Conservation (phyloP, 2,113 vertebrate species). For the Geococcyx californianus region DNA sequence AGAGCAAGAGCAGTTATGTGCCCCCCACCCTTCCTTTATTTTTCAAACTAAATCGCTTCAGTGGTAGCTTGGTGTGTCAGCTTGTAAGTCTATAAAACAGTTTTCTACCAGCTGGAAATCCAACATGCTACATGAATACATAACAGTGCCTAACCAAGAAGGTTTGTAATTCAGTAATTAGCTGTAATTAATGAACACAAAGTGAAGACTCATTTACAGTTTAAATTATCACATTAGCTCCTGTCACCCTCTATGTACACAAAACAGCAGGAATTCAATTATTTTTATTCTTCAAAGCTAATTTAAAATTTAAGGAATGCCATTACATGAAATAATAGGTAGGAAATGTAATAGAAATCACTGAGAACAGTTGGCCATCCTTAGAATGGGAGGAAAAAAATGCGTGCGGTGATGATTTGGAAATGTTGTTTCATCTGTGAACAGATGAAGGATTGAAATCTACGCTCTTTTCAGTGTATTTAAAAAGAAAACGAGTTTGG, state of each 20-base stretch:
- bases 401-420: conserved; percentile 75
- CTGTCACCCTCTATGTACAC: conserved; percentile 98
- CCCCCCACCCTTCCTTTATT: conserved; percentile 45
- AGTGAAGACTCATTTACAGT: conserved; percentile 99
- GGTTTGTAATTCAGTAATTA: conserved; percentile 97
- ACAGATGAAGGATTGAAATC: conserved; percentile 80
- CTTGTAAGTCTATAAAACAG: conserved; percentile 85
- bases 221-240: conserved; percentile 99
- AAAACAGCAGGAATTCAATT: conserved; percentile 99
- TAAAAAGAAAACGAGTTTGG: conserved; percentile 72
- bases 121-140: conserved; percentile 89
- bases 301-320: conserved; percentile 92
- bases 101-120: conserved; percentile 86
- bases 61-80: conserved; percentile 78
- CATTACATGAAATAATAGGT: conserved; percentile 90
- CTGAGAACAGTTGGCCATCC: conserved; percentile 83
- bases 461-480: conserved; percentile 76
- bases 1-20: not conserved
- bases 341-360: conserved; percentile 84
- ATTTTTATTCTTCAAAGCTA: conserved; percentile 94
- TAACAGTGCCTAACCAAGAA: conserved; percentile 89
- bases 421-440: conserved; percentile 80
- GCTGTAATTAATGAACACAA: conserved; percentile 99
- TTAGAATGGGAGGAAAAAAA: conserved; percentile 78
- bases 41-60: conserved; percentile 77